A percentile compares a stretch with the other conserved stretches of the same genome.
phyloP scores from a whole-genome alignment of 2,113 vertebrate species.

The Anas platyrhynchos region DNA sequence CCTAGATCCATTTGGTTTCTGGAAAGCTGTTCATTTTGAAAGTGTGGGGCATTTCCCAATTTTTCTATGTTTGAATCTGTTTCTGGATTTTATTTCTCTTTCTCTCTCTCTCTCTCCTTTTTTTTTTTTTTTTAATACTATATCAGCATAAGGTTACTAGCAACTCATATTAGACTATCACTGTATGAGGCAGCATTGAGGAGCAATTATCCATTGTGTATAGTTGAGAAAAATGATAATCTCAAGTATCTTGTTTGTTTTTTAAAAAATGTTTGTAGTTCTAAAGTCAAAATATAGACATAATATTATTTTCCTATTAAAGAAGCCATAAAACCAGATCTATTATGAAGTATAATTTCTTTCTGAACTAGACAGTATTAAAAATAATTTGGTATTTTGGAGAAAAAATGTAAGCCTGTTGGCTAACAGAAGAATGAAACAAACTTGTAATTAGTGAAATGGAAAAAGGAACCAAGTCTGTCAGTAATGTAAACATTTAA shows the following conservation, averaged over 20 bases:
- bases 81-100: background rate
- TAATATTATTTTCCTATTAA: background rate
- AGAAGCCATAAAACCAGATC: background rate
- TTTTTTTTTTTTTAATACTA: background rate
- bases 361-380: background rate
- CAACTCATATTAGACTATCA: background rate
- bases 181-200: background rate
- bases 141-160: background rate
- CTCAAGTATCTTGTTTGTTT: background rate
- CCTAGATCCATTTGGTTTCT: background rate
- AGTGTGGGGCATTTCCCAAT: background rate
- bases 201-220: background rate
- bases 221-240: background rate
- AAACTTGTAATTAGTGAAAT: background rate
- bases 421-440: background rate
- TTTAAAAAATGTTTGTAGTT: background rate
- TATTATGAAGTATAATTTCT: background rate
- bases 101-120: background rate
- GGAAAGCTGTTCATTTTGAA: background rate
- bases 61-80: background rate
- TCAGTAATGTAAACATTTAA: background rate
- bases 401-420: background rate
- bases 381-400: background rate
- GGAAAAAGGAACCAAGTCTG: background rate
- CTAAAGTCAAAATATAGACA: background rate